These are phyloP conservation scores for Muricea muricata DNA, from an alignment of 92 coral and sea anemone genomes.

Conservation along the genomic window DNA sequence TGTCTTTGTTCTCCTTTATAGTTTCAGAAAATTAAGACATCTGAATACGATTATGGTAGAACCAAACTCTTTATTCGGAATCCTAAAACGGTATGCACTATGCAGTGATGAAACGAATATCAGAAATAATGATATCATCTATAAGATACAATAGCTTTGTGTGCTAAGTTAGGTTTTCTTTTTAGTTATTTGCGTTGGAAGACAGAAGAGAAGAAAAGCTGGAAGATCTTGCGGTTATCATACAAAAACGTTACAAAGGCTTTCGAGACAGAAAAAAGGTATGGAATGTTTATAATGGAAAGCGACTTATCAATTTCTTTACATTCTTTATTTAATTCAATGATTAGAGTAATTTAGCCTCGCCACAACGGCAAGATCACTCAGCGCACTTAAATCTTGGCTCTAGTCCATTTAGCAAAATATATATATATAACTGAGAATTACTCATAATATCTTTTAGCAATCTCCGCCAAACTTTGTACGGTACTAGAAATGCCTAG, in stretches of 20 bases:
- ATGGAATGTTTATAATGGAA: neutral
- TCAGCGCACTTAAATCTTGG: too few relatives aligned
- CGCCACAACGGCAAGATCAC: too few relatives aligned
- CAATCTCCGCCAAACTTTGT: too few relatives aligned
- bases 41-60: constrained; percentile 91
- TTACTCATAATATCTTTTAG: too few relatives aligned
- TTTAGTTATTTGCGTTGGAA: constrained; percentile 89
- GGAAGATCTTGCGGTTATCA: constrained; percentile 87
- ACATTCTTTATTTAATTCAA: neutral
- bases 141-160: neutral
- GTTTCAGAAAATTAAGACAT: constrained; percentile 82
- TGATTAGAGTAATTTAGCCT: too few relatives aligned
- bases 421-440: too few relatives aligned
- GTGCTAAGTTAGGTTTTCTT: neutral
- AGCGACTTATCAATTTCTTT: neutral
- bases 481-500: too few relatives aligned
- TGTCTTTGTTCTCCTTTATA: neutral
- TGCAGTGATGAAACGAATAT: too few relatives aligned
- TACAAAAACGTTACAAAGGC: constrained; percentile 91
- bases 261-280: constrained; percentile 84
- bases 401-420: too few relatives aligned
- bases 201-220: constrained; percentile 83
- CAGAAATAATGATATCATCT: too few relatives aligned
- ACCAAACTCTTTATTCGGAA: constrained; percentile 96
- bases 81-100: constrained; percentile 86